Evolutionary conservation across 2,888 invertebrate genomes (phyloP).

Genomic region (Nephrocerus scutellatus): DNA sequence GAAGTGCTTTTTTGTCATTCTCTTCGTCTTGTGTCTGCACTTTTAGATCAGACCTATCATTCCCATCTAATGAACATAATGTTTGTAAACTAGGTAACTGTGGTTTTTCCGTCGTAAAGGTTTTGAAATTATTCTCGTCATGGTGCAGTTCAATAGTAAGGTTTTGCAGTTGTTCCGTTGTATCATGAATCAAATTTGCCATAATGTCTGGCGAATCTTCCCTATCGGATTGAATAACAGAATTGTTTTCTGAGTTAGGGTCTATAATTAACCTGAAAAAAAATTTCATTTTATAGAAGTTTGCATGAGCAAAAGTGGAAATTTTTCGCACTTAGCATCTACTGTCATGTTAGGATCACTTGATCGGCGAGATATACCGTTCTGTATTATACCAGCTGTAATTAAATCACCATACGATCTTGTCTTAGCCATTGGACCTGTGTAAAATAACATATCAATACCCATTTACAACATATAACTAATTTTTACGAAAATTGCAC

Average conservation of each 20-base stretch:
- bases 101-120: constrained; percentile 3
- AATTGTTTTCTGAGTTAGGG: constrained; percentile 40
- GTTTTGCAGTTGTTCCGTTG: constrained; percentile 36
- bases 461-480: constrained; percentile 1
- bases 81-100: too few species aligned
- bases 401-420: constrained; percentile 79
- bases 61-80: too few species aligned
- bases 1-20: too few species aligned
- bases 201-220: constrained; percentile 34
- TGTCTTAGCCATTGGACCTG: constrained; percentile 68
- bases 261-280: constrained; percentile 35
- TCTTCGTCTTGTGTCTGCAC: too few species aligned
- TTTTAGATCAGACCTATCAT: too few species aligned
- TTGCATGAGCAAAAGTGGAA: neutral
- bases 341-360: constrained; percentile 79
- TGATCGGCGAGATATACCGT: constrained; percentile 61
- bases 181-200: constrained; percentile 34
- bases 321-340: constrained; percentile 55
- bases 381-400: constrained; percentile 53
- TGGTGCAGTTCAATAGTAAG: constrained; percentile 37
- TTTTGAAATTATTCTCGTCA: constrained; percentile 25
- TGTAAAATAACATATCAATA: constrained; percentile 8
- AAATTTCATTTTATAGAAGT: neutral
- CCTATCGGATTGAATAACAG: constrained; percentile 39
- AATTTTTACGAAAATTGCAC: constrained; percentile 7